Base-by-base conservation (phyloP, 1,140 invertebrate species). In the Cherax destructor region DNA sequence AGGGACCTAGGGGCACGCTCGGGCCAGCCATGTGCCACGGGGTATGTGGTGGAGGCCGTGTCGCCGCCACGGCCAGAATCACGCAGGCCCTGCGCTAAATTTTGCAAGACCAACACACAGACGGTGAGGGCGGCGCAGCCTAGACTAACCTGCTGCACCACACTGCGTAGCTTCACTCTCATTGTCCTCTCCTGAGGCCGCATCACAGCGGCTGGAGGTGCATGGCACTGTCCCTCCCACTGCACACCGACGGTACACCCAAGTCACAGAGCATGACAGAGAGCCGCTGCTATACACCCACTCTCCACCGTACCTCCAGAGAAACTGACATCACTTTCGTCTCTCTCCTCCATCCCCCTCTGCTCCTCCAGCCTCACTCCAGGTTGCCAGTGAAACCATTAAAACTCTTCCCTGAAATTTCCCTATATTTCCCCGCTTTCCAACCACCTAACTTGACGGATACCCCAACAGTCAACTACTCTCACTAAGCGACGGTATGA, bases 1-100 rank as follows among this genome's bases (percentile, higher is more conserved):
- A 93, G 61, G 74, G 93, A 93, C 61, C 93, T 85, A 0, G 93
- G 93, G 61, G 93, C 93, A 13, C 93, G 72, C 79, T 94, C 93
- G 30, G 93, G 93, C 93, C 93, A 94, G 0, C 52, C 72, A 74
- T 92, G 72, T 65, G 79, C 72, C 61, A 69, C 61, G 41, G 88
- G 76, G 59, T 74, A 61, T 18, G 13, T 79, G 0, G 76, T 59
- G 24, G 77, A 74, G 50, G 41, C 30, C 30, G 24, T 56, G 24
- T 6, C 18, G 24, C 18, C 59, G 0, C 24, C 21, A 50, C 24
- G 21, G 61, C 49, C 88, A 41, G 41, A 30, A n/a, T 81, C 83
- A 24, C 65, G 41, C 6, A 81, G 56, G 16, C 61, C 61, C 7
- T 61, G 77, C 11, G 90, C 83, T 61, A 91, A 74, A 52, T 91